Evolutionary conservation across 2,888 invertebrate genomes (phyloP).

Genomic region (Spilosoma lubricipeda): DNA sequence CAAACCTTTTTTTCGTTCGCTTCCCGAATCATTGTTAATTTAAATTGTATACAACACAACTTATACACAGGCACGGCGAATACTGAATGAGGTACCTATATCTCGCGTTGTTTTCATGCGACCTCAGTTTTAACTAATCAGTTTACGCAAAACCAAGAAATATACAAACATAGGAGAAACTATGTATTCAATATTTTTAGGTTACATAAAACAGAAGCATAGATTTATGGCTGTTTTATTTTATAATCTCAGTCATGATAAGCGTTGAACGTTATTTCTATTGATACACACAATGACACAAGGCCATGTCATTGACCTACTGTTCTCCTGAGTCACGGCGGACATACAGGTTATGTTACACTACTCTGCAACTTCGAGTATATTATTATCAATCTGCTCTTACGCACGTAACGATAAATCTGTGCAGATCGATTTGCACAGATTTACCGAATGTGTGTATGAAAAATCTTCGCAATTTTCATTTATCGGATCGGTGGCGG

Average conservation of each 20-base stretch:
- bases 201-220: not conserved
- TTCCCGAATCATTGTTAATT: conserved; percentile 53
- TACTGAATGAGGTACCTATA: conserved; percentile 42
- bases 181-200: not conserved
- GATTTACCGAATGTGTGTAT: too few species aligned
- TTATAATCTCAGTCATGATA: not conserved
- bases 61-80: conserved; percentile 35
- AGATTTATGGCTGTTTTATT: not conserved
- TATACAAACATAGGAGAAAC: not conserved
- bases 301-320: not conserved
- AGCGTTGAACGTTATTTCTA: not conserved
- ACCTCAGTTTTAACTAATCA: conserved; percentile 5
- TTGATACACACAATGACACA: not conserved
- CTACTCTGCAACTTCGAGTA: too few species aligned
- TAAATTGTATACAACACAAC: conserved; percentile 30
- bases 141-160: not conserved
- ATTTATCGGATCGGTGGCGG: too few species aligned
- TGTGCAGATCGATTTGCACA: too few species aligned
- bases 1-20: conserved; percentile 60
- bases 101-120: conserved; percentile 6
- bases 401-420: too few species aligned
- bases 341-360: too few species aligned
- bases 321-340: not conserved
- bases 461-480: too few species aligned
- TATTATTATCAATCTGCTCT: too few species aligned